Conservation (phyloP, 2,113 vertebrate genomes). For the Bujurquina vittata region DNA sequence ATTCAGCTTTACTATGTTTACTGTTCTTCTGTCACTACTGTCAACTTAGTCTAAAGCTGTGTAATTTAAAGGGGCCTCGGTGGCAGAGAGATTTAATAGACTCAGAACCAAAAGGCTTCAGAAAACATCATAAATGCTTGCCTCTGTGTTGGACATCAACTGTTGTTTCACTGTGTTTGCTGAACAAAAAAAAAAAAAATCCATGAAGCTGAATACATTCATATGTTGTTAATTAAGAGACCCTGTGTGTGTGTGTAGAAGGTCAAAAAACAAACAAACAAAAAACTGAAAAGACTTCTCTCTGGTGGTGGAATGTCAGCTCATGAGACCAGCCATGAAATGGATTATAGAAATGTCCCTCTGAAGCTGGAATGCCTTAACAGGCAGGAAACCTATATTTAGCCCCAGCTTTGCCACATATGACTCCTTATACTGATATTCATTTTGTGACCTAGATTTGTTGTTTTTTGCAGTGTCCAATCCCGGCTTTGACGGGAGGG, state of each 20-base stretch:
- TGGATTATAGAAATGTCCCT: conserved; percentile 57
- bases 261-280: conserved; percentile 3
- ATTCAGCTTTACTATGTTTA: neutral
- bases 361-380: conserved; percentile 33
- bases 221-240: conserved; percentile 40
- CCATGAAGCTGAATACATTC: neutral
- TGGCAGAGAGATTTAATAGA: neutral
- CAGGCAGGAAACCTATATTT: conserved; percentile 48
- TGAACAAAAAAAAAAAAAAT: neutral
- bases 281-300: conserved; percentile 25
- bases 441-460: conserved; percentile 68
- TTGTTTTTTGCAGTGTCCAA: conserved; percentile 32
- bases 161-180: neutral
- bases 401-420: conserved; percentile 41
- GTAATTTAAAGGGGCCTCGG: neutral
- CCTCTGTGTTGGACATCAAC: neutral
- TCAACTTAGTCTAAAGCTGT: neutral
- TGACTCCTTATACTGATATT: conserved; percentile 24
- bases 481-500: conserved; percentile 37
- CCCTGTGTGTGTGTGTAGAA: neutral
- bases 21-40: neutral
- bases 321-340: conserved; percentile 52
- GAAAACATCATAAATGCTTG: neutral
- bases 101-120: neutral
- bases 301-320: conserved; percentile 42